Base-by-base conservation (phyloP, 2,113 vertebrate species). In the Colossoma macropomum region DNA sequence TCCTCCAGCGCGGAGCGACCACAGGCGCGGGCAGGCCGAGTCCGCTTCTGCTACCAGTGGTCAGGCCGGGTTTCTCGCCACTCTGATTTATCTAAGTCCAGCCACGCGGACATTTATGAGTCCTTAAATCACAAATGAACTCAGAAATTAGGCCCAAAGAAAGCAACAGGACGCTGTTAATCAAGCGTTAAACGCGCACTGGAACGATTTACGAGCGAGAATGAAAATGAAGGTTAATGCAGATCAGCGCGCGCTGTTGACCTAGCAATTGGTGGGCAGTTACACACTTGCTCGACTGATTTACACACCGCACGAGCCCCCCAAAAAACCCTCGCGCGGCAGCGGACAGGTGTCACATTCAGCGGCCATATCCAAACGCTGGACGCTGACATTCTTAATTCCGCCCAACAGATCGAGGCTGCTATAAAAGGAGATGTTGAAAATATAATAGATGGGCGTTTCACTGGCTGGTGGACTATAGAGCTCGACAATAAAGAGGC, bases 1-100 rank as follows among this genome's bases (percentile, higher is more conserved):
- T 97, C 95, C 93, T 95, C 91, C 88, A 93, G 91, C 88, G 93
- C 91, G 92, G 89, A 90, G 91, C 94, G 91, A 83, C 73, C 73
- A 93, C 92, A 90, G 45, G 90, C 56, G 83, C 85, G 85, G 41
- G 70, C 52, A 88, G 81, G 81, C 91, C 90, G 91, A 92, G 88
- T 87, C 84, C 90, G 89, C 90, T 90, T 70, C 71, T 21, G 28
- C 77, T 82, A 80, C 76, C 81, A 82, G 80, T 52, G 79, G 86
- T 77, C 70, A 28, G 13, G 82, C 52, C 0, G 2, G 52, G 1
- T 73, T 83, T 85, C 86, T 75, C 91, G 90, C 84, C n/a, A 62
- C 54, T 48, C 83, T 94, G 93, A 95, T 95, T 93, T 93, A 95
- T 94, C 91, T 89, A 92, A 92, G 90, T 89, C 88, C 92, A 87